These are phyloP conservation scores for Chrysolina oricalcia DNA, from an alignment of 2,888 invertebrate species.

Conservation along the genomic window DNA sequence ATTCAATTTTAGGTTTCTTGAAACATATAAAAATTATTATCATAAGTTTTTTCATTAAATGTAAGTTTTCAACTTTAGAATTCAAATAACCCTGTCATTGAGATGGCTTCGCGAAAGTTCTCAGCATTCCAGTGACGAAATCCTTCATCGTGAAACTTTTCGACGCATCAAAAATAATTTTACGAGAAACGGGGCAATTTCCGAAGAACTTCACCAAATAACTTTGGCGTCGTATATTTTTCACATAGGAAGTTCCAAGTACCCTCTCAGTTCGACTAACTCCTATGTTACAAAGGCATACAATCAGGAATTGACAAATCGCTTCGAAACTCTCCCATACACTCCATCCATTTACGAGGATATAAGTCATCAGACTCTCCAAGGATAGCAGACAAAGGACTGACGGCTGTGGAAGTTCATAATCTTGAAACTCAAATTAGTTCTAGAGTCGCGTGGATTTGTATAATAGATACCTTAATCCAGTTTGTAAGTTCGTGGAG, in stretches of 20 bases:
- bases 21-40: too few relatives aligned
- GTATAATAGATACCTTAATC: slow-evolving; percentile 44
- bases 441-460: slow-evolving; percentile 49
- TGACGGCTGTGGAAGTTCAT: slow-evolving; percentile 32
- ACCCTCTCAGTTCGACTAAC: neutral
- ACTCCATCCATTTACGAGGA: neutral
- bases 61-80: too few relatives aligned
- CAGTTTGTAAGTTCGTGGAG: slow-evolving; percentile 38
- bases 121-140: too few relatives aligned
- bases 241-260: neutral
- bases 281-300: neutral
- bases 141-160: neutral
- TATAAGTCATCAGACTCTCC: neutral
- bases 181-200: neutral
- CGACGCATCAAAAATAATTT: neutral
- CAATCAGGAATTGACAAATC: slow-evolving; percentile 12
- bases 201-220: neutral
- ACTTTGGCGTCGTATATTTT: slow-evolving; percentile 1
- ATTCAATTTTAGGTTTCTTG: too few relatives aligned
- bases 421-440: slow-evolving; percentile 51
- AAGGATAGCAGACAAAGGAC: neutral
- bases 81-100: too few relatives aligned
- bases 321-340: neutral
- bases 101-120: too few relatives aligned
- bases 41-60: too few relatives aligned